Conservation (phyloP, 2,797 vertebrate genomes). For the Heliangelus exortis region DNA sequence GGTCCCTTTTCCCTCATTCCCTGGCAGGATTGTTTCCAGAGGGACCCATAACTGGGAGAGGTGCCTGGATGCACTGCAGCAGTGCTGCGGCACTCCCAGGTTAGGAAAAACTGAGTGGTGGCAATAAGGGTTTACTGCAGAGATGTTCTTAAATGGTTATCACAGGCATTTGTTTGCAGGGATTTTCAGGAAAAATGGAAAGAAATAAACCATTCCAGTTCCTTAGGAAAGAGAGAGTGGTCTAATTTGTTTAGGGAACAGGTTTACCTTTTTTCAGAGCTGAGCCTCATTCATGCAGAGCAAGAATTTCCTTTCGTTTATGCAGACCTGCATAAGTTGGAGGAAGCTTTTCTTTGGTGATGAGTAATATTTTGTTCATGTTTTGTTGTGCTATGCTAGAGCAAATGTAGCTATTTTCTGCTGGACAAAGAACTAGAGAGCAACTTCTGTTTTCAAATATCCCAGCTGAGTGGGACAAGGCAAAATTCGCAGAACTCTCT, state of each 20-base stretch:
- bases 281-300: not conserved
- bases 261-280: not conserved
- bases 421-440: not conserved
- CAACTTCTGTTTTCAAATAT: not conserved
- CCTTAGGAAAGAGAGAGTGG: not conserved
- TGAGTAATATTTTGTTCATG: not conserved
- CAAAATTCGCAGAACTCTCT: not conserved
- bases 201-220: not conserved
- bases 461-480: not conserved
- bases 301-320: not conserved
- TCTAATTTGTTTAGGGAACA: not conserved
- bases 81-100: not conserved
- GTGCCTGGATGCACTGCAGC: not conserved
- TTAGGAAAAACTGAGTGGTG: not conserved
- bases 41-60: not conserved
- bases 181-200: not conserved
- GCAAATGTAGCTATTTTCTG: not conserved
- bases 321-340: not conserved
- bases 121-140: not conserved
- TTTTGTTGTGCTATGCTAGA: not conserved
- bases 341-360: not conserved
- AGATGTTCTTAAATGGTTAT: not conserved
- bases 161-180: not conserved
- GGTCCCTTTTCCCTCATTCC: not conserved
- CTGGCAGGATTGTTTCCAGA: not conserved